Percentiles rank a stretch among this genome's conserved stretches.
Evolutionary conservation across 1,140 invertebrate genomes (phyloP).

Genomic region (Megalopta genalis): DNA sequence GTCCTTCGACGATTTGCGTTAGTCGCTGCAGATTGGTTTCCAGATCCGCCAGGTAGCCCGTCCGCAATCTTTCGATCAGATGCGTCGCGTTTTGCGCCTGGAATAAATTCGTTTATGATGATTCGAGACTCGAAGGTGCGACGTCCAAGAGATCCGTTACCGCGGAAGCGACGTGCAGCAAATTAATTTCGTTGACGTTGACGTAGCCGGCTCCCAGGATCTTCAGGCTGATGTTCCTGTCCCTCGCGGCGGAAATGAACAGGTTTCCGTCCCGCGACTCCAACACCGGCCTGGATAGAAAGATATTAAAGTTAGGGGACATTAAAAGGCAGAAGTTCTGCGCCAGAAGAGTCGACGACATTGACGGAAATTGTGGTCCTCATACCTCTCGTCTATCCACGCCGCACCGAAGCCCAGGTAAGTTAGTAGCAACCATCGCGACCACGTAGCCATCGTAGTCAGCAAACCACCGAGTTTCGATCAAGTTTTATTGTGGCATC

Average conservation of each 20-base stretch:
- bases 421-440: conserved; percentile 56
- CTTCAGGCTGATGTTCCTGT: conserved; percentile 84
- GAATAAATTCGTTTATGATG: conserved; percentile 28
- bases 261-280: conserved; percentile 83
- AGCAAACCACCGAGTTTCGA: neutral
- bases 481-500: conserved; percentile 48
- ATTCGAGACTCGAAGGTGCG: too few species aligned
- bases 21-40: conserved; percentile 69
- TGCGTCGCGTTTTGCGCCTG: conserved; percentile 74
- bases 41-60: conserved; percentile 70
- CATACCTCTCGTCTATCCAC: conserved; percentile 69
- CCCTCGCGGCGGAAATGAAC: conserved; percentile 82
- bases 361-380: conserved; percentile 25
- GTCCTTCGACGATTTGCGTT: conserved; percentile 69
- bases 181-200: conserved; percentile 82
- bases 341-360: neutral
- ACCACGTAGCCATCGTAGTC: conserved; percentile 38
- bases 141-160: conserved; percentile 56
- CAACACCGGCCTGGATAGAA: conserved; percentile 81
- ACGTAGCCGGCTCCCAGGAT: conserved; percentile 83
- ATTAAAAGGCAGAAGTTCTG: conserved; percentile 1
- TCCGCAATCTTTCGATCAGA: conserved; percentile 75
- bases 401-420: conserved; percentile 50
- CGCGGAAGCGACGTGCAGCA: conserved; percentile 78
- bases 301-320: conserved; percentile 22